These are phyloP conservation scores for Paraplagusia blochii DNA, from an alignment of 2,113 vertebrate species.

Conservation along the genomic window DNA sequence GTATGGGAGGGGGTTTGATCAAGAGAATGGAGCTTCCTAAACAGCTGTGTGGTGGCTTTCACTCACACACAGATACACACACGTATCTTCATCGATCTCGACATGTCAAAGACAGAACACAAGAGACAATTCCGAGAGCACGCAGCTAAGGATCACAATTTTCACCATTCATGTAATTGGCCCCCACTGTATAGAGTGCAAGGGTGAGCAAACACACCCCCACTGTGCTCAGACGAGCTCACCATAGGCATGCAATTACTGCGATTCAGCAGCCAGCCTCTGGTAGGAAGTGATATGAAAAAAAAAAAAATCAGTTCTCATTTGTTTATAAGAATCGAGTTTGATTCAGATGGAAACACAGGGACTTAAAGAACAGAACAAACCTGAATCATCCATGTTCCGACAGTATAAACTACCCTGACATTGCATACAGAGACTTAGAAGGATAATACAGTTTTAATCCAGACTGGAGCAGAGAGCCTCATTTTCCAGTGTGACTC, in stretches of 20 bases:
- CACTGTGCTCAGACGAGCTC: slow-evolving; percentile 20
- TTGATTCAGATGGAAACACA: slow-evolving; percentile 18
- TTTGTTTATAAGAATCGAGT: slow-evolving; percentile 9
- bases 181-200: slow-evolving; percentile 28
- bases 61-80: slow-evolving; percentile 8
- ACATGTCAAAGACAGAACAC: slow-evolving; percentile 39
- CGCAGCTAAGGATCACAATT: slow-evolving; percentile 14
- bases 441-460: slow-evolving; percentile 38
- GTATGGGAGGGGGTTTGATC: slow-evolving; percentile 26
- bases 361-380: slow-evolving; percentile 23
- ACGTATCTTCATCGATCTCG: slow-evolving; percentile 34
- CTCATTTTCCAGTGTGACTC: slow-evolving; percentile 10
- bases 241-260: slow-evolving; percentile 43
- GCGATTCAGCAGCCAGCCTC: slow-evolving; percentile 13
- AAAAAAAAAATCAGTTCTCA: slow-evolving; percentile 3
- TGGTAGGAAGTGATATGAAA: slow-evolving; percentile 8
- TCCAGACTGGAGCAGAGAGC: slow-evolving; percentile 33
- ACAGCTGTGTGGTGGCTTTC: slow-evolving; percentile 62
- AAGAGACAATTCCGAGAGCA: slow-evolving; percentile 23
- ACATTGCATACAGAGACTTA: slow-evolving; percentile 27
- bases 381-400: slow-evolving; percentile 24
- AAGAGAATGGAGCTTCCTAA: slow-evolving; percentile 3
- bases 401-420: slow-evolving; percentile 34
- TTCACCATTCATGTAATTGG: slow-evolving; percentile 38
- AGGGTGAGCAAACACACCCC: slow-evolving; percentile 47